phyloP scores from a whole-genome alignment of 2,797 vertebrate species.

The Rhincodon typus region DNA sequence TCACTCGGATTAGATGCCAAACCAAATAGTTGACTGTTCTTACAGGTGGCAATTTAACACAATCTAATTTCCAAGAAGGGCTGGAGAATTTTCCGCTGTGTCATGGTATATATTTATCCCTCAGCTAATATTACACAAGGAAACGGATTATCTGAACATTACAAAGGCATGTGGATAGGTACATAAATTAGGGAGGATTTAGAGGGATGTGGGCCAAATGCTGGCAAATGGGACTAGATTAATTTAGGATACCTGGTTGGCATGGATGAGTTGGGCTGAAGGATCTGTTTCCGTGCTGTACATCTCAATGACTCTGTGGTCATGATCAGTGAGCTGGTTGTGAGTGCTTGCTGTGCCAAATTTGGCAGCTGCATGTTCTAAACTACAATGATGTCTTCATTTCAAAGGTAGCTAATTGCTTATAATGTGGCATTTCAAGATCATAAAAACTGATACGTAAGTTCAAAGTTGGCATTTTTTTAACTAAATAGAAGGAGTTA shows the following conservation, averaged over 20 bases:
- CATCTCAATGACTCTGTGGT: neutral
- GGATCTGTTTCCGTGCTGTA: too few relatives aligned
- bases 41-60: neutral
- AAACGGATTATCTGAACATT: neutral
- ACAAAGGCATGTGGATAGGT: too few relatives aligned
- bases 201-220: too few relatives aligned
- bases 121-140: neutral
- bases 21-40: neutral
- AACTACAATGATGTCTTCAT: neutral
- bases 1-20: neutral
- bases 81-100: neutral
- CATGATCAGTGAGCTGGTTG: neutral
- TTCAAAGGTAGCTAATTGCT: neutral
- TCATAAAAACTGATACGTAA: neutral
- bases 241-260: too few relatives aligned
- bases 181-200: too few relatives aligned
- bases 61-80: neutral
- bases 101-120: neutral
- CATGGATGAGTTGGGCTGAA: too few relatives aligned
- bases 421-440: neutral
- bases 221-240: too few relatives aligned
- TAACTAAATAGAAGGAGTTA: neutral
- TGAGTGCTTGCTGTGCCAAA: neutral
- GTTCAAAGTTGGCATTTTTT: neutral
- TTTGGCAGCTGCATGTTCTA: neutral